A percentile compares a stretch with the other conserved stretches of the same genome.
Evolutionary conservation across 2,797 vertebrate genomes (phyloP).

Genomic region (Geotrypetes seraphini): DNA sequence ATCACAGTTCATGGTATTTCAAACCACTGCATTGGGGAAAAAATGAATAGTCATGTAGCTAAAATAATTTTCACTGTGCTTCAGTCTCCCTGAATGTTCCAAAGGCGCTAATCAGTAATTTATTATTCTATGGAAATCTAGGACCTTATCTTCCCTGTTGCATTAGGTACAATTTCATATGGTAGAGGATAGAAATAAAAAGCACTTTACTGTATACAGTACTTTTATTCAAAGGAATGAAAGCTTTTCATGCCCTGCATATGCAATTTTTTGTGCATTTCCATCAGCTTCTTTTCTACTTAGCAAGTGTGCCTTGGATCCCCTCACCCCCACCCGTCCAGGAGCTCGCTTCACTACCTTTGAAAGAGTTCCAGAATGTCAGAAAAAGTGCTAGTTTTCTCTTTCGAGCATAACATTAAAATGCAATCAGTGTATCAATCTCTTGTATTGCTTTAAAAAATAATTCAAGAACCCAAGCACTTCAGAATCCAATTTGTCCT

Average conservation of each 20-base stretch:
- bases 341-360: neutral
- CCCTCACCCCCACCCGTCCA: too few relatives aligned
- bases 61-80: too few relatives aligned
- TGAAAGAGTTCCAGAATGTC: conserved; percentile 1
- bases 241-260: too few relatives aligned
- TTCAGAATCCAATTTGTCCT: neutral
- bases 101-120: too few relatives aligned
- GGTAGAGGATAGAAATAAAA: neutral
- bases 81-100: too few relatives aligned
- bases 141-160: neutral
- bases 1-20: too few relatives aligned
- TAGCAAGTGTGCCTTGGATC: too few relatives aligned
- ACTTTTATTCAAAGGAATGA: conserved; percentile 1
- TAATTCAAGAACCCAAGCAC: conserved; percentile 6
- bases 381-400: neutral
- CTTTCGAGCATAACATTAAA: conserved; percentile 28
- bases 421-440: conserved; percentile 13
- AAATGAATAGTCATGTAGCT: too few relatives aligned
- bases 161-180: neutral
- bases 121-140: too few relatives aligned
- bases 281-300: too few relatives aligned
- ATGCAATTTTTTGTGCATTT: too few relatives aligned
- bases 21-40: too few relatives aligned
- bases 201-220: neutral
- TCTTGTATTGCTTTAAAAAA: conserved; percentile 16